Evolutionary conservation across 2,888 invertebrate species (phyloP).

Genomic region (Sipha maydis): DNA sequence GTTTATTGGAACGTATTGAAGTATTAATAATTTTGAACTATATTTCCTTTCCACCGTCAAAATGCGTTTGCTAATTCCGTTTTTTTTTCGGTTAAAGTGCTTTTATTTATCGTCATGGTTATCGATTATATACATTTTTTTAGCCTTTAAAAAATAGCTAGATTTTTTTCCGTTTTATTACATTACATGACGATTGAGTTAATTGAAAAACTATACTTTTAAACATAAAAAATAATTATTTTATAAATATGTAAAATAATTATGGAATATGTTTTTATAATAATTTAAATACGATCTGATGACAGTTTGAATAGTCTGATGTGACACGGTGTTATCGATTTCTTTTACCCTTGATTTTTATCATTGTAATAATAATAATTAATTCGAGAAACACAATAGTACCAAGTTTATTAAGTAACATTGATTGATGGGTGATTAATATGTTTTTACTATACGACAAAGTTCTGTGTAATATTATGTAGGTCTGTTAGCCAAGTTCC

Average conservation of each 20-base stretch:
- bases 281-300: neutral
- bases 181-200: neutral
- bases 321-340: conserved; percentile 3
- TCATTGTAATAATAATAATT: conserved; percentile 17
- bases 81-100: conserved; percentile 14
- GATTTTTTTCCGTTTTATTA: neutral
- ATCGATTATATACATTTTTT: conserved; percentile 27
- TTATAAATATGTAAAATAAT: neutral
- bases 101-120: conserved; percentile 7
- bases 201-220: conserved; percentile 23
- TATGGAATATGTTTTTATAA: conserved; percentile 3
- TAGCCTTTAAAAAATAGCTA: neutral
- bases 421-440: conserved; percentile 34
- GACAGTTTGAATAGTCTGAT: neutral
- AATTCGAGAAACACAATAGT: conserved; percentile 19
- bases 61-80: conserved; percentile 39
- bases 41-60: conserved; percentile 40
- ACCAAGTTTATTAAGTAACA: conserved; percentile 6
- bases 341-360: neutral
- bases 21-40: conserved; percentile 49
- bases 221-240: neutral
- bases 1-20: conserved; percentile 28
- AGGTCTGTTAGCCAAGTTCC: conserved; percentile 30
- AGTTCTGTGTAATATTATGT: neutral
- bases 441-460: conserved; percentile 17